A percentile compares a stretch with the other conserved stretches of the same genome.
Conservation (phyloP, 1,140 invertebrate species). For the Hypothenemus hampei region DNA sequence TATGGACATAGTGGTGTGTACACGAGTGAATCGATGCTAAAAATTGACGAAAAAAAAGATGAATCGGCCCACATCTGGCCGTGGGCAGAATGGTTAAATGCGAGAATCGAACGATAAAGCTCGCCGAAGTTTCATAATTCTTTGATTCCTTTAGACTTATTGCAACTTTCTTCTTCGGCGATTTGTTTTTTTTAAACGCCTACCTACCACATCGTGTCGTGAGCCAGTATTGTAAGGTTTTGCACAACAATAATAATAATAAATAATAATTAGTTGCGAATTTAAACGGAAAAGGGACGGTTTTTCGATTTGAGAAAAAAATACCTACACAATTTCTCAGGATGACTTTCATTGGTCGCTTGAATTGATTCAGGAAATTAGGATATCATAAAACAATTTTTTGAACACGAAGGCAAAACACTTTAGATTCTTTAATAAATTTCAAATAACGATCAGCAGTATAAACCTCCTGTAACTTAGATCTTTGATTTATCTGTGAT, state of each 20-base stretch:
- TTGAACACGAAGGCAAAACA: too few relatives aligned
- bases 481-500: too few relatives aligned
- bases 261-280: conserved; percentile 21
- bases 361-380: too few relatives aligned
- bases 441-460: too few relatives aligned
- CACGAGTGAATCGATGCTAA: conserved; percentile 7
- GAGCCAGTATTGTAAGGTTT: conserved; percentile 12
- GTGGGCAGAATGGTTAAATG: conserved; percentile 14
- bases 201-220: neutral
- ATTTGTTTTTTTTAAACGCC: conserved; percentile 14
- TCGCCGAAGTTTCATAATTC: conserved; percentile 17
- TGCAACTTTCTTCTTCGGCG: conserved; percentile 20
- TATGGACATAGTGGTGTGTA: conserved; percentile 10
- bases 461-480: too few relatives aligned
- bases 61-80: conserved; percentile 12
- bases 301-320: conserved; percentile 1
- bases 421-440: too few relatives aligned
- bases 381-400: too few relatives aligned
- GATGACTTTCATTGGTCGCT: too few relatives aligned
- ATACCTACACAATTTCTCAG: conserved; percentile 14
- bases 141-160: conserved; percentile 10
- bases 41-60: conserved; percentile 15
- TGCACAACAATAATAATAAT: conserved; percentile 22
- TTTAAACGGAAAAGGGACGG: conserved; percentile 7
- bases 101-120: conserved; percentile 15